These are phyloP conservation scores for Ptilorrhoa leucosticta DNA, from an alignment of 2,113 vertebrate species.

Conservation along the genomic window DNA sequence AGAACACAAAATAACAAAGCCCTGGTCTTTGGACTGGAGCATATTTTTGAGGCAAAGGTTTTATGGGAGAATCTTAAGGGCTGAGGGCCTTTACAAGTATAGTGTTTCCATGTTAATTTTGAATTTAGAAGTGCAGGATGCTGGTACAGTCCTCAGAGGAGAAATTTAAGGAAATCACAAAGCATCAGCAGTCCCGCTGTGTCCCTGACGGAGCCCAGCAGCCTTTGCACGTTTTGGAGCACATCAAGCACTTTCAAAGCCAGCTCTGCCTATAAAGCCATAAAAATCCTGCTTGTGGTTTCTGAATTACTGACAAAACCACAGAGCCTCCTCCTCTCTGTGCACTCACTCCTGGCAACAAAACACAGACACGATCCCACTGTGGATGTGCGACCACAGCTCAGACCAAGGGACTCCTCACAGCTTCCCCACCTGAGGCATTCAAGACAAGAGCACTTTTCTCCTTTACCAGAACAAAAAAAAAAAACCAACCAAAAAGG, in stretches of 20 bases:
- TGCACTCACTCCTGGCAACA: not conserved
- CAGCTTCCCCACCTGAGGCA: slow-evolving; percentile 17
- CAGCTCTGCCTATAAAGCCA: slow-evolving; percentile 19
- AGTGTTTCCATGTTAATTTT: not conserved
- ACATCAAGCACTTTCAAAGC: not conserved
- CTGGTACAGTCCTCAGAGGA: not conserved
- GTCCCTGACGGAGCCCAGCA: not conserved
- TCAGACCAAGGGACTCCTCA: not conserved
- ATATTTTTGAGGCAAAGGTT: not conserved
- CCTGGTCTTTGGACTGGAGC: not conserved
- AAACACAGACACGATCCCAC: not conserved
- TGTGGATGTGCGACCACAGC: not conserved
- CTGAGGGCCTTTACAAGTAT: not conserved
- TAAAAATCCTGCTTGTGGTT: slow-evolving; percentile 38
- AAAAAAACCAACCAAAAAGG: not conserved
- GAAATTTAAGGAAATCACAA: not conserved
- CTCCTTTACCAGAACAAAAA: not conserved
- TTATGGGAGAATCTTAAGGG: not conserved
- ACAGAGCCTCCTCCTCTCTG: not conserved
- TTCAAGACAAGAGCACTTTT: not conserved
- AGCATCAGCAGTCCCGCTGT: not conserved
- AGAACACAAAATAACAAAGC: not conserved
- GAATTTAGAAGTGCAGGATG: not conserved
- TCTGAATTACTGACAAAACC: slow-evolving; percentile 40
- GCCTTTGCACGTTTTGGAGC: not conserved